Percentiles rank a stretch among this genome's conserved stretches.
Conservation (phyloP, 2,797 vertebrate genomes). For the Uromys caudimaculatus region DNA sequence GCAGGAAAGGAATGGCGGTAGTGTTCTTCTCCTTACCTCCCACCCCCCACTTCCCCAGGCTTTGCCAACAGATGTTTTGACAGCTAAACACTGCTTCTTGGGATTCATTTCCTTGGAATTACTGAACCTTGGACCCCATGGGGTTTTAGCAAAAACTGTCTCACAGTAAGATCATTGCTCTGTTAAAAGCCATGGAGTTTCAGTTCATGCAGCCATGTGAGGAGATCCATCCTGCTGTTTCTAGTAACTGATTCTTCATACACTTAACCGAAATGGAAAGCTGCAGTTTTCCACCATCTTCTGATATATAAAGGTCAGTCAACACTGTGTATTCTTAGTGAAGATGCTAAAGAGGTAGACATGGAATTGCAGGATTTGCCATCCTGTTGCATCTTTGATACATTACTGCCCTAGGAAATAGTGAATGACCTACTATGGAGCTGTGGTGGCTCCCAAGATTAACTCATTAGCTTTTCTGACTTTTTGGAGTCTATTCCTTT, state of each 20-base stretch:
- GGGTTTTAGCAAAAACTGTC: constrained; percentile 45
- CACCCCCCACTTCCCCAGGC: background rate
- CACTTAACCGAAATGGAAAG: constrained; percentile 31
- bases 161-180: constrained; percentile 40
- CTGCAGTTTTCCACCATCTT: constrained; percentile 17
- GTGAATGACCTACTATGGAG: background rate
- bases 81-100: constrained; percentile 52
- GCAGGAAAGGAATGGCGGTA: background rate
- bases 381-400: constrained; percentile 1
- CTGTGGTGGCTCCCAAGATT: background rate
- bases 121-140: constrained; percentile 12
- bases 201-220: constrained; percentile 2
- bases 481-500: constrained; percentile 30
- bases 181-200: constrained; percentile 45
- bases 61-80: constrained; percentile 73
- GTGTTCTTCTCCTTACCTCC: background rate
- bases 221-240: constrained; percentile 7
- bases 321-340: background rate
- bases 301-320: background rate
- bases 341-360: background rate
- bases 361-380: background rate
- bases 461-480: background rate
- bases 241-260: constrained; percentile 9
- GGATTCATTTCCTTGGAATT: constrained; percentile 66
- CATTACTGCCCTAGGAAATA: background rate